A percentile compares a stretch with the other conserved stretches of the same genome.
Conservation (phyloP, 2,888 invertebrate species). For the Meliscaeva auricollis region DNA sequence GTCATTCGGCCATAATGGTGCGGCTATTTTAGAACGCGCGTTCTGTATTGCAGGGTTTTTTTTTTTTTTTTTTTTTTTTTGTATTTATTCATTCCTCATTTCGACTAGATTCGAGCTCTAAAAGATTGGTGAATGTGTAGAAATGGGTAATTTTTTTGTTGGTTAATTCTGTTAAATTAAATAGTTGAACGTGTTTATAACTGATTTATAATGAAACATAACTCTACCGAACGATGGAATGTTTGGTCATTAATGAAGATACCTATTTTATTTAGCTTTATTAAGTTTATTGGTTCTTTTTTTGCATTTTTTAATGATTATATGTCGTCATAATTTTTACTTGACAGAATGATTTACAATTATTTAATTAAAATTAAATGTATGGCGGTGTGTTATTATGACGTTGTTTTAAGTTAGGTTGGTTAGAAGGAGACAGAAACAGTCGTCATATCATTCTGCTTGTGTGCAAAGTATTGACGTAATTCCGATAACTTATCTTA, state of each 20-base stretch:
- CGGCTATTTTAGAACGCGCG: conserved; percentile 67
- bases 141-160: conserved; percentile 43
- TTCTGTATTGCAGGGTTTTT: conserved; percentile 41
- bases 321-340: conserved; percentile 39
- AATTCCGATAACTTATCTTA: no score
- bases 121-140: conserved; percentile 40
- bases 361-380: conserved; percentile 47
- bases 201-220: conserved; percentile 54
- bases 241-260: conserved; percentile 24
- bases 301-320: conserved; percentile 50
- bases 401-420: no score
- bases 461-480: no score
- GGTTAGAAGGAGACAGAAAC: no score
- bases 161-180: conserved; percentile 9
- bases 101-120: background rate
- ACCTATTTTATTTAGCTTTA: conserved; percentile 26
- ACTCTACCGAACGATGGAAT: conserved; percentile 30
- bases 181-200: conserved; percentile 68
- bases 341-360: background rate
- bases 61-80: conserved; percentile 12
- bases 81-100: conserved; percentile 41
- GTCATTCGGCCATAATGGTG: conserved; percentile 71
- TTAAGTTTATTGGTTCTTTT: conserved; percentile 33
- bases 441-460: no score
- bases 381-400: no score